These are phyloP conservation scores for Gopherus flavomarginatus DNA, from an alignment of 2,113 vertebrate species.

Conservation along the genomic window DNA sequence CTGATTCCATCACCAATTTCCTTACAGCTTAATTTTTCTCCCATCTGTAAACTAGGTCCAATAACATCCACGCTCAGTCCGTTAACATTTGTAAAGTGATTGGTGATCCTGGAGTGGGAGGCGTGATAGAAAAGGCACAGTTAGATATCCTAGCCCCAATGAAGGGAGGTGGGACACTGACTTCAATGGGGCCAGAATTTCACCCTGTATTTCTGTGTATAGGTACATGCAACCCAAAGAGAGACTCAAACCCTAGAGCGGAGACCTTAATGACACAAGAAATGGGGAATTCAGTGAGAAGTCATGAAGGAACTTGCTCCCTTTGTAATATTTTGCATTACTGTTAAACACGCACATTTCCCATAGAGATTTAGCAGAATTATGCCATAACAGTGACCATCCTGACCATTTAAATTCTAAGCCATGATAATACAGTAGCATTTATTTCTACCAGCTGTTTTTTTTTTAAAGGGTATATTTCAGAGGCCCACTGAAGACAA, in stretches of 20 bases:
- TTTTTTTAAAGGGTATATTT: conserved; percentile 54
- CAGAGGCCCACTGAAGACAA: conserved; percentile 50
- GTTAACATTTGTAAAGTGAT: conserved; percentile 2
- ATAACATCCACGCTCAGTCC: conserved; percentile 51
- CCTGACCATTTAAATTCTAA: conserved; percentile 54
- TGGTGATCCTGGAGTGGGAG: conserved; percentile 47
- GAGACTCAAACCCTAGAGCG: conserved; percentile 11
- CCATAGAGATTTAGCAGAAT: not conserved
- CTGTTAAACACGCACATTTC: not conserved
- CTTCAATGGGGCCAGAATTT: not conserved
- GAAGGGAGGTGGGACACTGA: not conserved
- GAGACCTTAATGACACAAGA: conserved; percentile 58
- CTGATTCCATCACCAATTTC: not conserved
- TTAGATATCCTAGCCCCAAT: not conserved
- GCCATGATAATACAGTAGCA: conserved; percentile 39
- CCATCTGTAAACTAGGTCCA: conserved; percentile 40
- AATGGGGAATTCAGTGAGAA: conserved; percentile 27
- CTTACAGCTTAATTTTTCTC: not conserved
- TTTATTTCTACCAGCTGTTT: conserved; percentile 44
- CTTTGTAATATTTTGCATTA: not conserved
- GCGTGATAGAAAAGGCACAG: conserved; percentile 48
- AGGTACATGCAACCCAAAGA: not conserved
- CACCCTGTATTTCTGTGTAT: not conserved
- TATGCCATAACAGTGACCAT: conserved; percentile 51
- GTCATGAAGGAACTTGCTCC: not conserved